Base-by-base conservation (phyloP, 2,888 invertebrate species). In the Synergus umbraculus region DNA sequence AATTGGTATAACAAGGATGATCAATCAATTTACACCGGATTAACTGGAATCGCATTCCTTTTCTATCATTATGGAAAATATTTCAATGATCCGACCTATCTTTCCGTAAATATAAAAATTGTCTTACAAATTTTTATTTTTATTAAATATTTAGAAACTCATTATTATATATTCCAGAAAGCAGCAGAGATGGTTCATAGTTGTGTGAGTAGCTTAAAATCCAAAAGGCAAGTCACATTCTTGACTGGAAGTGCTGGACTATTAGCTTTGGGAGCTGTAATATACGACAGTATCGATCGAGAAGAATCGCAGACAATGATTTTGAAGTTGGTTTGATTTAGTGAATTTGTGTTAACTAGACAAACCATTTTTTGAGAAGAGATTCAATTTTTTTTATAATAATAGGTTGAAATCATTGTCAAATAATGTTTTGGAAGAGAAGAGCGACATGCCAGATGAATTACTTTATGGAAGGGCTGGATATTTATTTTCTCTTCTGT, bases 391-490 rank as follows among this genome's bases (percentile, higher is more conserved):
- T 10, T 12, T 67, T 78, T 41, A 29, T 64, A 77, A 77, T 18
- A 69, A 49, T 90, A 96, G 96, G 87, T 91, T 96, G 49, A 92
- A 94, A 85, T 90, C 93, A 15, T 88, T 96, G 79, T 92, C 93
- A 78, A 92, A 93, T 76, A 92, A 94, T 84, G 93, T 95, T 76
- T 90, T 94, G 84, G 92, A 94, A 78, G 92, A 94, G 64, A 89
- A 90, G 73, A 90, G 92, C 37, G 93, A 93, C 83, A 87, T 94
- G 76, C 95, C 97, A 0, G 96, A 98, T 93, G 98, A 98, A 92
- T 92, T 97, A 79, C 93, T 98, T 54, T 97, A 97, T 93, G 98
- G 98, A 7, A 94, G 97, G 89, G 94, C 95, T 85, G 98, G 98
- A 29, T 98, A 97, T 91, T 93, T 98, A 15, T 97, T 94, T 92